Base-by-base conservation (phyloP, 2,888 invertebrate species). In the Cryptophagus acutangulus region DNA sequence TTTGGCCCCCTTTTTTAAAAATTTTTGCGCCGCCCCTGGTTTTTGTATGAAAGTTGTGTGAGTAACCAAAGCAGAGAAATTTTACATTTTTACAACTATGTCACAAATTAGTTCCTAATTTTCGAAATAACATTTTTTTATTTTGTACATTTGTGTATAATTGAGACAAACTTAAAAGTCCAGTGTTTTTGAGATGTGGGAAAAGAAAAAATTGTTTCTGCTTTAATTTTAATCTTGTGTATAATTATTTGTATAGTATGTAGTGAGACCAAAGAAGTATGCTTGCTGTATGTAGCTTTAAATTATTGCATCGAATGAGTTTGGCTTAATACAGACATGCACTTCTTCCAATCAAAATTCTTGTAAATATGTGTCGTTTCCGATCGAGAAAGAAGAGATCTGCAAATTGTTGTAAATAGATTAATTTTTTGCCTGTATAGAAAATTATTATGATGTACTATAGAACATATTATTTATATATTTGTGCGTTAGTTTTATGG, bases 241-340 rank as follows among this genome's bases (percentile, higher is more conserved):
- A 12, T 26, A 8, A 20, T 20, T 20, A 20, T 20, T n/a, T 26
- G 3, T 26, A 4, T 26, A 12, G 12, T 4, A 4, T 26, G 3
- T 26, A 12, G 12, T 4, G 26, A 39, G 41, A 66, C 67, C 69
- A 67, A 69, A 69, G 67, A 66, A 62, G 61, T 59, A 52, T n/a
- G 65, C 65, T 62, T 62, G 57, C 65, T 68, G 67, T 68, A 67
- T 62, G 63, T 65, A 61, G 66, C 67, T 66, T 67, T 68, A 66
- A 68, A 52, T 67, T 67, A 68, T 67, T 66, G 38, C 40, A 35
- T 49, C n/a, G n/a, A n/a, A n/a, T n/a, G n/a, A n/a, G n/a, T n/a
- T 45, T 34, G 42, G 51, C 54, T 52, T 49, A 51, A 57, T 60
- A 59, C 59, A 61, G 51, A 48, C 50, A 48, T 41, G 54, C 57